Percentiles rank a stretch among this genome's conserved stretches.
These are phyloP conservation scores for Brachylomia viminalis DNA, from an alignment of 2,888 invertebrate species.

Conservation along the genomic window DNA sequence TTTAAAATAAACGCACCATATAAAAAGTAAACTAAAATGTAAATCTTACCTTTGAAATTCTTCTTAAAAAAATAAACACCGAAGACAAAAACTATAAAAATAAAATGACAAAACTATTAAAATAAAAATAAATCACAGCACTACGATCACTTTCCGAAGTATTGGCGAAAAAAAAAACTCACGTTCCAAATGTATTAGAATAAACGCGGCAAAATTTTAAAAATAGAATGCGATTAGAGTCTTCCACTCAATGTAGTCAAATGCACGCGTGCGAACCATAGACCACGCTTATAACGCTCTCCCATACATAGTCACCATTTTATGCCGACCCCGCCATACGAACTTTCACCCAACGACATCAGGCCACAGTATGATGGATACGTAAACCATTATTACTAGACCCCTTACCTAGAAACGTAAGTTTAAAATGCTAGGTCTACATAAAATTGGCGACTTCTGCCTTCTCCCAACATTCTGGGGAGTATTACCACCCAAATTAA, in stretches of 20 bases:
- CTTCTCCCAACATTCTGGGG: constrained; percentile 62
- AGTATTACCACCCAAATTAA: constrained; percentile 78
- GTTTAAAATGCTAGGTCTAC: constrained; percentile 32
- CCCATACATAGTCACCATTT: constrained; percentile 64
- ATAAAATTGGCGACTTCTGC: constrained; percentile 27
- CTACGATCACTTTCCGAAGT: constrained; percentile 62
- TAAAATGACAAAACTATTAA: constrained; percentile 61
- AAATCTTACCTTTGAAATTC: constrained; percentile 69
- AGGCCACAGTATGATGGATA: constrained; percentile 44
- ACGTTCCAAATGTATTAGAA: constrained; percentile 66
- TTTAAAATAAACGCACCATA: background rate
- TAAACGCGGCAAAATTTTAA: constrained; percentile 63
- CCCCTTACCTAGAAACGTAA: constrained; percentile 26
- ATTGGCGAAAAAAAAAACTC: constrained; percentile 65
- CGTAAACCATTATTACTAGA: constrained; percentile 43
- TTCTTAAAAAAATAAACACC: constrained; percentile 64
- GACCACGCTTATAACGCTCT: constrained; percentile 70
- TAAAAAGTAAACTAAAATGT: background rate
- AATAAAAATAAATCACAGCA: constrained; percentile 66
- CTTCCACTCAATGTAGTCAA: constrained; percentile 69
- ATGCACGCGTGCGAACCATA: constrained; percentile 72
- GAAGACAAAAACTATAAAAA: constrained; percentile 53
- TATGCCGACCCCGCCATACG: constrained; percentile 48
- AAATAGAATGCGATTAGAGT: constrained; percentile 70
- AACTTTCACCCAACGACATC: constrained; percentile 56